Evolutionary conservation across 1,140 invertebrate species (phyloP).

Genomic region (Copidosoma floridanum): DNA sequence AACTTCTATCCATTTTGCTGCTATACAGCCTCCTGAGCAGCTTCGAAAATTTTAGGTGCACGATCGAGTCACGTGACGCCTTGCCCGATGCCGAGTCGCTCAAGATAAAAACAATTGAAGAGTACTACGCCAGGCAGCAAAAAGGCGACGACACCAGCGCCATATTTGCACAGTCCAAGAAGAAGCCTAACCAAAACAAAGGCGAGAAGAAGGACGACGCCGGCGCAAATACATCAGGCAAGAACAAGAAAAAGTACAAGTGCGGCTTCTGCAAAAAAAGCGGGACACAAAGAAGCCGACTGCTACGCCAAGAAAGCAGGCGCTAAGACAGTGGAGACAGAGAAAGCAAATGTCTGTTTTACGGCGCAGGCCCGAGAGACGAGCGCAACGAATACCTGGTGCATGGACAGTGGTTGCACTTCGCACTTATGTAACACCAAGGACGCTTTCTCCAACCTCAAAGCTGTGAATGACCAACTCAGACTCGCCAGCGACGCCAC

Average conservation of each 20-base stretch:
- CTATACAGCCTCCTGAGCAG: too few species aligned
- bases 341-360: not conserved
- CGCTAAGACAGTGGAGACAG: not conserved
- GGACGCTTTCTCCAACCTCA: not conserved
- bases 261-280: not conserved
- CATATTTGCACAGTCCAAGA: not conserved
- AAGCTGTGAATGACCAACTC: not conserved
- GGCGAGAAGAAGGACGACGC: not conserved
- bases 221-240: too few species aligned
- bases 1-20: conserved; percentile 37
- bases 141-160: not conserved
- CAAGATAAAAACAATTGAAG: conserved; percentile 40
- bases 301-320: not conserved
- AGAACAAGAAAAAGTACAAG: not conserved
- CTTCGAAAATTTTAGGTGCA: conserved; percentile 40
- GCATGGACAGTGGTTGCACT: conserved; percentile 18
- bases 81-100: conserved; percentile 33
- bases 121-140: conserved; percentile 31
- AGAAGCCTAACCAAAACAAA: not conserved
- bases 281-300: not conserved
- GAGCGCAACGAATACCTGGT: not conserved
- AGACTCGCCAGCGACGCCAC: conserved; percentile 5
- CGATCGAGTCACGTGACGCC: conserved; percentile 36
- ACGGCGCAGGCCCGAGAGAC: not conserved
- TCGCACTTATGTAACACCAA: conserved; percentile 10